These are phyloP conservation scores for Agriopis marginaria DNA, from an alignment of 2,888 invertebrate species.

Conservation along the genomic window DNA sequence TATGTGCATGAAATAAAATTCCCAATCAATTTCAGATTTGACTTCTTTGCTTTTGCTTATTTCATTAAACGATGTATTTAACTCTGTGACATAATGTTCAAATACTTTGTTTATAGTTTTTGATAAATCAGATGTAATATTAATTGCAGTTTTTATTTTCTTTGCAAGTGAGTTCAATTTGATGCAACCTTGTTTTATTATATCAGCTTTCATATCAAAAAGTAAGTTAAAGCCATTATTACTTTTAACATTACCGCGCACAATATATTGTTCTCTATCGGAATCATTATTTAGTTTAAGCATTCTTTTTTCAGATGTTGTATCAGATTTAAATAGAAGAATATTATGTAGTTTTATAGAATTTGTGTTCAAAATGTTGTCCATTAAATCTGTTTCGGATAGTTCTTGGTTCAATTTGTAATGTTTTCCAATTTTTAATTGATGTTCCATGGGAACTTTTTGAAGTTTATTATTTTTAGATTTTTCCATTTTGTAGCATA, in stretches of 20 bases:
- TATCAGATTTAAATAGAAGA: neutral
- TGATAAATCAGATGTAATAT: neutral
- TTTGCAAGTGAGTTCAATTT: neutral
- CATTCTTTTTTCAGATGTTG: neutral
- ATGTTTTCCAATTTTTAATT: neutral
- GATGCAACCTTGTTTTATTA: neutral
- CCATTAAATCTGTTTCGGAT: too few relatives aligned
- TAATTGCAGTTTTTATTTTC: neutral
- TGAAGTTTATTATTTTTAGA: neutral
- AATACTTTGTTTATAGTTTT: neutral
- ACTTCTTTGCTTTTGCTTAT: neutral
- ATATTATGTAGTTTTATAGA: neutral
- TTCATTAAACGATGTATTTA: conserved; percentile 1
- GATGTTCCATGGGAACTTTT: neutral
- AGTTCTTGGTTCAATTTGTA: neutral
- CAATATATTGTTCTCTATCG: neutral
- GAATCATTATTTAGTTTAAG: neutral
- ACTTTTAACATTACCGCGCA: neutral
- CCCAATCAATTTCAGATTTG: conserved; percentile 2
- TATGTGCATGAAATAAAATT: conserved; percentile 3
- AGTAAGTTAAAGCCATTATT: neutral
- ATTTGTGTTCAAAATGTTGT: neutral
- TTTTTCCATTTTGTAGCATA: neutral
- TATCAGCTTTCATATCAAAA: neutral
- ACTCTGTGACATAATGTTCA: neutral